These are phyloP conservation scores for Halcyon malimbica DNA, from an alignment of 2,113 vertebrate genomes.

Conservation along the genomic window DNA sequence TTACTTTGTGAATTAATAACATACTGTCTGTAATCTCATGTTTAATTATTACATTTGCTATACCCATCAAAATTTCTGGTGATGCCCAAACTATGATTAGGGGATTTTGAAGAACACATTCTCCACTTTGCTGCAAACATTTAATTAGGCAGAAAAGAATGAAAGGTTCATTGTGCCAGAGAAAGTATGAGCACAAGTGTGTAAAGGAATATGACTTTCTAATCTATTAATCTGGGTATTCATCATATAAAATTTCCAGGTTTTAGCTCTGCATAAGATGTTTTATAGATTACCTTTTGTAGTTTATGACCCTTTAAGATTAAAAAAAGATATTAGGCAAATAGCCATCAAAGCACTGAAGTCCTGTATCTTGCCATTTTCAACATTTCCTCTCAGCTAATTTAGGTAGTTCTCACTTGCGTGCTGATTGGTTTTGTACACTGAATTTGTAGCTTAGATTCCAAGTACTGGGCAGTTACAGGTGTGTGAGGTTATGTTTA, in stretches of 20 bases:
- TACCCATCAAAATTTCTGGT: background rate
- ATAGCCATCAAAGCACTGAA: background rate
- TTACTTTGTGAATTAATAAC: background rate
- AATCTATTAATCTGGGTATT: slow-evolving; percentile 10
- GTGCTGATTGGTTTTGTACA: background rate
- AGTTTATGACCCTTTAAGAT: background rate
- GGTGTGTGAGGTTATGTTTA: background rate
- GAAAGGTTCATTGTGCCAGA: background rate
- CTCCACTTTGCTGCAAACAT: background rate
- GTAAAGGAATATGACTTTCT: background rate
- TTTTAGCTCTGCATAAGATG: background rate
- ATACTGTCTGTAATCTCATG: background rate
- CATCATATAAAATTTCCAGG: background rate
- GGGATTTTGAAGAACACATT: background rate
- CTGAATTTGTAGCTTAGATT: background rate
- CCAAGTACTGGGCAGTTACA: background rate
- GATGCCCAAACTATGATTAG: background rate
- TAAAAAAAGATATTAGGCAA: background rate
- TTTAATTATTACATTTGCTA: background rate
- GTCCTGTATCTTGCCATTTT: background rate
- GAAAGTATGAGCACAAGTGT: background rate
- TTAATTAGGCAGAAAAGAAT: slow-evolving; percentile 2
- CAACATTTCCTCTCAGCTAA: background rate
- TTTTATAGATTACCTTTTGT: background rate
- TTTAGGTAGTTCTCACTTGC: background rate